Base-by-base conservation (phyloP, 37 sponge, comb jelly and placozoan species). In the Theonella swinhoei region DNA sequence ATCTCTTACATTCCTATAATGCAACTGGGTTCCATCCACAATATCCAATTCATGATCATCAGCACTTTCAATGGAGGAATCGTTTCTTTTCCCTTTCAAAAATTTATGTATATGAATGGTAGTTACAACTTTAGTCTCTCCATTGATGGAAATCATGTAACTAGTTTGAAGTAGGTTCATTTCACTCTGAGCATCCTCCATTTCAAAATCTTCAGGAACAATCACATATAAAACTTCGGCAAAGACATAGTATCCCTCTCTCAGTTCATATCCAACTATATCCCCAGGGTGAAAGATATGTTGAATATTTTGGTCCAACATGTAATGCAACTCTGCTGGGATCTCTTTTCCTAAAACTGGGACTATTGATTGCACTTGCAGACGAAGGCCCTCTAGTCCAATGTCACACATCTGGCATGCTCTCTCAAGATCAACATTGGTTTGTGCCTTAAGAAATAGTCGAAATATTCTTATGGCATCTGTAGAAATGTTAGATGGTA, bases 231-330 rank as follows among this genome's bases (percentile, higher is more conserved):
- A n/a, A 64, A 89, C 30, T 22, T 78, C 47, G 9, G 77, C 90
- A 34, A 71, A 65, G 22, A 89, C 80, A 62, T 72, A 64, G 63
- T 89, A 47, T 11, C 47, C 68, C n/a, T 77, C 78, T 23, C 39
- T 41, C 7, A 70, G 39, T 41, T 89, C 85, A 82, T 91, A 91
- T 9, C 87, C 92, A 40, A 91, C 84, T 58, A 63, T 78, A 20
- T 91, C 92, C 54, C 71, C 61, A 43, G 87, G 72, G 14, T 82
- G 33, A 58, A 87, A 91, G 26, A 83, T 62, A 60, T 87, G 75
- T 23, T 69, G 26, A 39, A 66, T 25, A 58, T 75, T 74, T 42
- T 83, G 84, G 31, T 87, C 88, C 19, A 89, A 74, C 11, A 73
- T 26, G 37, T 81, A 64, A 33, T 81, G 83, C 71, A 61, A 81